These are phyloP conservation scores for Gila robusta DNA, from an alignment of 2,797 vertebrate genomes.

Conservation along the genomic window DNA sequence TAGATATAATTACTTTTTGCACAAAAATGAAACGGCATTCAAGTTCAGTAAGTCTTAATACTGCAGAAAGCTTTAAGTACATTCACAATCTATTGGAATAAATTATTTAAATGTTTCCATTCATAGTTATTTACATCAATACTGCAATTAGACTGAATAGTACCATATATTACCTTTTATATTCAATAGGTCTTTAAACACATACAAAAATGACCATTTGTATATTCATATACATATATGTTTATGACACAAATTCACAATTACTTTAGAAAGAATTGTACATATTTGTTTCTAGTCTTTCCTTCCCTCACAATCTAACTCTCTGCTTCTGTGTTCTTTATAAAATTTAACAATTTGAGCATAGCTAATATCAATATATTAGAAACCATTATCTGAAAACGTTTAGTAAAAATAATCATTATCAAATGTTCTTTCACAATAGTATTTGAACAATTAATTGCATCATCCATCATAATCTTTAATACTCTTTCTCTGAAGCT, in stretches of 20 bases:
- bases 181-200: conserved; percentile 90
- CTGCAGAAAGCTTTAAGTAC: conserved; percentile 95
- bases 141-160: conserved; percentile 89
- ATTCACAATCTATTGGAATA: conserved; percentile 98
- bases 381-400: conserved; percentile 87
- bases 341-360: conserved; percentile 95
- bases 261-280: conserved; percentile 96
- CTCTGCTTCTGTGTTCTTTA: conserved; percentile 83
- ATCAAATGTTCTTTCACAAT: conserved; percentile 81
- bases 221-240: conserved; percentile 90
- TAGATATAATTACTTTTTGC: conserved; percentile 87
- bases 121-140: conserved; percentile 96
- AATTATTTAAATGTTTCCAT: conserved; percentile 90
- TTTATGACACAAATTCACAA: conserved; percentile 97
- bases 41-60: conserved; percentile 89
- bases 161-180: conserved; percentile 86
- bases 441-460: conserved; percentile 71
- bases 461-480: conserved; percentile 66
- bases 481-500: conserved; percentile 73
- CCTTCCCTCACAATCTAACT: conserved; percentile 81
- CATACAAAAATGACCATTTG: conserved; percentile 94
- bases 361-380: conserved; percentile 92
- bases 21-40: conserved; percentile 96
- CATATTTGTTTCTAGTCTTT: conserved; percentile 88
- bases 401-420: conserved; percentile 86